Conservation (phyloP, 2,113 vertebrate genomes). For the Corythornis vintsioides region DNA sequence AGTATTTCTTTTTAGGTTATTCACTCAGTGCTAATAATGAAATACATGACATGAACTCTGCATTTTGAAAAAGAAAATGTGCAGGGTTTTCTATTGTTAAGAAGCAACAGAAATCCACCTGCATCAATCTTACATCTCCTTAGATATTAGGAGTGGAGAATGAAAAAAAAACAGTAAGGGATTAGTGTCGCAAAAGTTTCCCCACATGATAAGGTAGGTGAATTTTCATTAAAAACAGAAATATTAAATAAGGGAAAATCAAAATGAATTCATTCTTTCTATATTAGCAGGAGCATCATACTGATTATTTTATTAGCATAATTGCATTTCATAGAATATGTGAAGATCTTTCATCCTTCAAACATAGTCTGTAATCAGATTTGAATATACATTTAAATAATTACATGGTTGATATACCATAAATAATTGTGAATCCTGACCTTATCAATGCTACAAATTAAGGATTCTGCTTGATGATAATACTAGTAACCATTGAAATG, state of each 20-base stretch:
- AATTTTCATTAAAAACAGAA: not conserved
- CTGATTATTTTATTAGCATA: not conserved
- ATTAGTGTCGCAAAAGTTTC: not conserved
- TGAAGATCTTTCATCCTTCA: not conserved
- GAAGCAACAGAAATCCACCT: not conserved
- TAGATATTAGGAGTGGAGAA: not conserved
- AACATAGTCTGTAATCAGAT: constrained; percentile 10
- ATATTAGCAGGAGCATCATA: not conserved
- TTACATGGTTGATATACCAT: constrained; percentile 25
- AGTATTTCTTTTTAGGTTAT: not conserved
- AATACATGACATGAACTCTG: not conserved
- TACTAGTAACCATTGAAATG: constrained; percentile 1
- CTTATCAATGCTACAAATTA: not conserved
- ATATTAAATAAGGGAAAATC: not conserved
- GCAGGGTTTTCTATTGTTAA: not conserved
- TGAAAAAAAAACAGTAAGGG: not conserved
- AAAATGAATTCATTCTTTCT: not conserved
- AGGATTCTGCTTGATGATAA: not conserved
- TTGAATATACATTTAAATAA: constrained; percentile 24
- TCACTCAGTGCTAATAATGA: not conserved
- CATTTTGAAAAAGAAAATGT: not conserved
- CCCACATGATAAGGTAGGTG: not conserved
- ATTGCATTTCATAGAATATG: not conserved
- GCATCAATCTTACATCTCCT: not conserved
- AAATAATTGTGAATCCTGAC: constrained; percentile 25